phyloP scores from a whole-genome alignment of 2,888 invertebrate genomes.

The Piscicola geometra region DNA sequence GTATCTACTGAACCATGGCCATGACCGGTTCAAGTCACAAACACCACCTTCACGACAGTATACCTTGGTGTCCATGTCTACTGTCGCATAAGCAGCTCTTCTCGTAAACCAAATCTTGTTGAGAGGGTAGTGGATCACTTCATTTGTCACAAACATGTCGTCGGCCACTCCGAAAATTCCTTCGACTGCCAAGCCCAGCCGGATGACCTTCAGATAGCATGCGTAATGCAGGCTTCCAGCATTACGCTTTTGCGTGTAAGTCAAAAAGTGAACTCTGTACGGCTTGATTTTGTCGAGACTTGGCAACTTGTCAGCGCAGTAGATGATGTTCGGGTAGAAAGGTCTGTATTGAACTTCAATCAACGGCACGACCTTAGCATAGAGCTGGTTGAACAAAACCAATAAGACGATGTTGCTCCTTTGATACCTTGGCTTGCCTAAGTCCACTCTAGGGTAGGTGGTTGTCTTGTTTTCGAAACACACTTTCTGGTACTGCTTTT shows the following conservation, averaged over 20 bases:
- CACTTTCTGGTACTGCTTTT: background rate
- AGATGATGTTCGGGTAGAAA: conserved; percentile 1
- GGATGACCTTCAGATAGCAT: background rate
- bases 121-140: background rate
- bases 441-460: background rate
- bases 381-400: background rate
- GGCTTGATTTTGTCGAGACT: background rate
- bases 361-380: background rate
- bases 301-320: background rate
- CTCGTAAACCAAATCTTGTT: background rate
- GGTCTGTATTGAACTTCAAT: background rate
- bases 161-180: background rate
- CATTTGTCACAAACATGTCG: background rate
- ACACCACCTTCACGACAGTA: background rate
- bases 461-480: background rate
- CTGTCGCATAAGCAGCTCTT: too few species aligned
- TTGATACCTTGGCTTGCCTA: background rate
- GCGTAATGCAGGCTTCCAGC: background rate
- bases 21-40: background rate
- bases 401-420: background rate
- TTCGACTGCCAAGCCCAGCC: background rate
- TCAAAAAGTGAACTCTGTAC: background rate
- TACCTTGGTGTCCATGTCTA: background rate
- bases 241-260: background rate
- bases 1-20: background rate